These are phyloP conservation scores for Bombus cullumanus DNA, from an alignment of 1,140 invertebrate species.

Conservation along the genomic window DNA sequence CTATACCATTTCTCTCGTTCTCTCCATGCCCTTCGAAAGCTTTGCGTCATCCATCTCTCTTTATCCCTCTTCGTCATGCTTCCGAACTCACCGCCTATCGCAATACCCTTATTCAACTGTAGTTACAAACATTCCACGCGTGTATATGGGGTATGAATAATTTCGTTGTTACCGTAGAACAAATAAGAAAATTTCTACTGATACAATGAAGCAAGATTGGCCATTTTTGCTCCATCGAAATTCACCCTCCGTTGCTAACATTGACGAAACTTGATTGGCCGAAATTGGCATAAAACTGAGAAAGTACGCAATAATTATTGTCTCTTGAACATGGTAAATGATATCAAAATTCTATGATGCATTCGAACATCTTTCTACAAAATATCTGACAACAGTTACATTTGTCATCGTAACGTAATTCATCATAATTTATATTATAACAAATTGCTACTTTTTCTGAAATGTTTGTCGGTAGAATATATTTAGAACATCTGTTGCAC, in stretches of 20 bases:
- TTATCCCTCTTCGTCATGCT: conserved; percentile 16
- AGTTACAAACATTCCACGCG: conserved; percentile 23
- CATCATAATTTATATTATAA: too few relatives aligned
- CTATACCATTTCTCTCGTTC: conserved; percentile 64
- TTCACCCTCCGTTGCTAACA: neutral
- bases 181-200: conserved; percentile 16
- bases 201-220: neutral
- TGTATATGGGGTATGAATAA: conserved; percentile 35
- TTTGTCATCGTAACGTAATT: too few relatives aligned
- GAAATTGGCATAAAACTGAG: neutral
- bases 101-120: conserved; percentile 42
- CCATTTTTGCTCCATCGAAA: neutral
- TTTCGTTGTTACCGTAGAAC: neutral
- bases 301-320: neutral
- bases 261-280: neutral
- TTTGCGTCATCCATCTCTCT: neutral
- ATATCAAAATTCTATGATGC: too few relatives aligned
- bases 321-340: too few relatives aligned
- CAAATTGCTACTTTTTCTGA: too few relatives aligned
- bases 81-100: conserved; percentile 32
- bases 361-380: neutral
- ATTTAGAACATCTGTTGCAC: too few relatives aligned
- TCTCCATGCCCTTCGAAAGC: conserved; percentile 52
- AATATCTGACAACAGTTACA: too few relatives aligned
- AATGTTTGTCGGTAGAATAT: too few relatives aligned